Conservation (phyloP, 2,797 vertebrate genomes). For the Perodicticus potto region DNA sequence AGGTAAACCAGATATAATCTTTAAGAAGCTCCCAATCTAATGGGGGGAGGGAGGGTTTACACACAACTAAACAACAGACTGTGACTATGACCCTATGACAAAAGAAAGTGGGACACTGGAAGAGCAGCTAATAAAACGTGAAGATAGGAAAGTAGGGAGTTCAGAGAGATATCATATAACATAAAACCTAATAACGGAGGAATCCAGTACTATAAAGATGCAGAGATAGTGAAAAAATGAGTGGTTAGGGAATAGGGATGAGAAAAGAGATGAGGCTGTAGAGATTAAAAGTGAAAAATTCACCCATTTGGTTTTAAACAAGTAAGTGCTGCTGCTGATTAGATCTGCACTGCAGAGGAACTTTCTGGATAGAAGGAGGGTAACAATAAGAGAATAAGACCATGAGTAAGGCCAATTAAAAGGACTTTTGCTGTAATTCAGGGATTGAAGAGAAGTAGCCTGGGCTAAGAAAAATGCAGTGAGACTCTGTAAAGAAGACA, state of each 20-base stretch:
- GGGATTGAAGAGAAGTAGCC: background rate
- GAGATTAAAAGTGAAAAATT: background rate
- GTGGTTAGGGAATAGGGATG: background rate
- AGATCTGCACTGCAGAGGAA: background rate
- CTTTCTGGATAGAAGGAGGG: background rate
- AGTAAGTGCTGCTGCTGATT: background rate
- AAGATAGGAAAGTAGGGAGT: background rate
- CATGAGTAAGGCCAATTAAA: background rate
- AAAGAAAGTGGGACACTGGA: background rate
- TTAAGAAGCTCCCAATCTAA: background rate
- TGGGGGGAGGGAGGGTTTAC: background rate
- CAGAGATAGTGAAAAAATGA: background rate
- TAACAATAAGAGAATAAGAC: background rate
- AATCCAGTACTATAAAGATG: background rate
- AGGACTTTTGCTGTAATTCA: background rate
- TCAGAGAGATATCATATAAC: background rate
- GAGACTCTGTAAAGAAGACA: background rate
- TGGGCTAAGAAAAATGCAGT: background rate
- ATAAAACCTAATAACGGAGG: background rate
- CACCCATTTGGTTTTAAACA: background rate
- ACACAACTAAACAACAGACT: constrained; percentile 10
- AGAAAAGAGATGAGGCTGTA: background rate
- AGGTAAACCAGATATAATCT: background rate
- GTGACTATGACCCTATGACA: background rate
- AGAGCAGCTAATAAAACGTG: background rate